Conservation (phyloP, 2,797 vertebrate species). For the Tolypeutes matacus region DNA sequence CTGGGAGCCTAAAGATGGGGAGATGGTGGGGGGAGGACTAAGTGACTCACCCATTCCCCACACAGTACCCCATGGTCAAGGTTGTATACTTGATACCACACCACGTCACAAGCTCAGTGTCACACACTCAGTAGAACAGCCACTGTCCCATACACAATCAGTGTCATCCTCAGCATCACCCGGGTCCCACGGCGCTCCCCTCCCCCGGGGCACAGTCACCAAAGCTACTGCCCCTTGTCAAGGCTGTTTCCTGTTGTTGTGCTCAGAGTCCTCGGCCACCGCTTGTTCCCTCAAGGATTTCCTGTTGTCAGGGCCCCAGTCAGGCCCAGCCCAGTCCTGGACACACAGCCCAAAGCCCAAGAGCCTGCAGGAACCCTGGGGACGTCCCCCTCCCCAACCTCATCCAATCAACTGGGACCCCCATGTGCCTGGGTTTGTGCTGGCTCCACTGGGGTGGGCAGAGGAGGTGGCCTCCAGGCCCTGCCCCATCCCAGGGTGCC, state of each 20-base stretch:
- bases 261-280: slow-evolving; percentile 62
- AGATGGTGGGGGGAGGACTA: not conserved
- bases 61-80: not conserved
- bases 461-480: not conserved
- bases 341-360: slow-evolving; percentile 2
- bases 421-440: not conserved
- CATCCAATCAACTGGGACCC: not conserved
- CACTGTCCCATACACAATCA: not conserved
- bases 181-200: not conserved
- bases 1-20: not conserved
- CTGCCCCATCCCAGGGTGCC: not conserved
- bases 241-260: slow-evolving; percentile 83
- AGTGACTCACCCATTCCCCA: not conserved
- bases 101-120: not conserved
- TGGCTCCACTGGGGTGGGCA: not conserved
- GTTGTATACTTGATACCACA: not conserved
- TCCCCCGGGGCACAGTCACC: not conserved
- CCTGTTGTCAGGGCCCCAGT: slow-evolving; percentile 77
- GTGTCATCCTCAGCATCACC: not conserved
- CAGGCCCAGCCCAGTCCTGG: slow-evolving; percentile 28
- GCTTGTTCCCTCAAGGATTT: slow-evolving; percentile 81
- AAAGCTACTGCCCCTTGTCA: slow-evolving; percentile 76
- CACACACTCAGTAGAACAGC: not conserved
- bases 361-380: not conserved
- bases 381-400: not conserved